These are phyloP conservation scores for Onychorhynchus coronatus DNA, from an alignment of 2,113 vertebrate species.

Conservation along the genomic window DNA sequence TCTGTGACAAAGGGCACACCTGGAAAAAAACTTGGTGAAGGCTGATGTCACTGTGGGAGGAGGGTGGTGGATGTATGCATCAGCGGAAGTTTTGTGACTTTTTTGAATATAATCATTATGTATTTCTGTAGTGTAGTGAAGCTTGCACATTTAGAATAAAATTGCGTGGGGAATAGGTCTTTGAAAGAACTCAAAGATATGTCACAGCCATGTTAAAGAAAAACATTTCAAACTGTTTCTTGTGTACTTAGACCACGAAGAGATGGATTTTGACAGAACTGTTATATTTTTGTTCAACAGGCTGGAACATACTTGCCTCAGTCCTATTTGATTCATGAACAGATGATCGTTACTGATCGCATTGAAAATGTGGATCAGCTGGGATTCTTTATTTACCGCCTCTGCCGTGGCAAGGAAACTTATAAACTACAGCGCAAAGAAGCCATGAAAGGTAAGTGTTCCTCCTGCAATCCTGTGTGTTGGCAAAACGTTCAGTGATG, in stretches of 20 bases:
- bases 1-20: fast-evolving
- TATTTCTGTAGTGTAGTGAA: not conserved
- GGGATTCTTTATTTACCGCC: conserved; percentile 87
- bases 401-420: conserved; percentile 89
- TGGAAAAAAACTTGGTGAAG: not conserved
- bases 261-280: not conserved
- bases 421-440: conserved; percentile 89
- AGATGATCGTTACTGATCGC: conserved; percentile 95
- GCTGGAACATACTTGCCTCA: conserved; percentile 95
- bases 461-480: fast-evolving
- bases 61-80: fast-evolving
- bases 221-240: not conserved
- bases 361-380: conserved; percentile 88
- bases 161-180: not conserved
- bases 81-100: not conserved
- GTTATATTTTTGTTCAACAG: conserved; percentile 60
- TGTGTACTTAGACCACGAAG: not conserved
- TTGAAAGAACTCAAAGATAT: not conserved
- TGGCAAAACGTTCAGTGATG: not conserved
- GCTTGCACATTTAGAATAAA: not conserved
- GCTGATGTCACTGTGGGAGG: not conserved
- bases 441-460: conserved; percentile 77
- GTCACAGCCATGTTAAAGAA: not conserved
- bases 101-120: not conserved
- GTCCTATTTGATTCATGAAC: conserved; percentile 90